Base-by-base conservation (phyloP, 2,113 vertebrate genomes). In the Camelus bactrianus region DNA sequence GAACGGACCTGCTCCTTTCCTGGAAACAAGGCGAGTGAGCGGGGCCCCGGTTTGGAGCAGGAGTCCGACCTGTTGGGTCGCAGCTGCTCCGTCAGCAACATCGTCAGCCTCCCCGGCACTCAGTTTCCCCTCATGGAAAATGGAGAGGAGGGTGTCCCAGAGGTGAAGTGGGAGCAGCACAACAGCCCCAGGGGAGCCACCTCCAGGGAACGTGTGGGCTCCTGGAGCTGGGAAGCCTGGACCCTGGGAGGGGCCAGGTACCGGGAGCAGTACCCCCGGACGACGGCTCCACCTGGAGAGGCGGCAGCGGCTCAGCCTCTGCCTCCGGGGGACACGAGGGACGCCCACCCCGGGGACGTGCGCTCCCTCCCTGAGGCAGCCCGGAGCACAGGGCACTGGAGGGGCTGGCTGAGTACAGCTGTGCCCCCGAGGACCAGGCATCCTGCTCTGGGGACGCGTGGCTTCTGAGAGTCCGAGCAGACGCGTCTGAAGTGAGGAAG, bases 401-500 rank as follows among this genome's bases (percentile, higher is more conserved):
- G 75, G 32, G 75, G 17, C 5, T 19, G 32, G 50, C 75, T 54
- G 22, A 77, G 50, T 10, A 35, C 11, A 77, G 30, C n/a, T 1
- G 8, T 52, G 32, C 11, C 50, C 28, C 30, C 22, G 75, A 6
- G 30, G 50, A 11, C 30, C 60, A 13, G 60, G 60, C 11, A n/a
- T 30, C 75, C 11, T 77, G 75, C 30, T 50, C 22, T 48, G 50
- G 32, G 65, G 52, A 64, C 1, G 0, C 28, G 26, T 5, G 46
- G 8, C 0, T 3, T 13, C 81, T 6, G 0, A 5, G 28, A 14
- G 3, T 0, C 48, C 10, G 38, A 17, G 26, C n/a, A 3, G n/a
- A 28, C 2, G 8, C n/a, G 1, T 2, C 3, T 42, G 9, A 2
- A 58, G 84, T 3, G 1, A 70, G 77, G 38, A 64, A 11, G 8